Evolutionary conservation across 2,797 vertebrate genomes (phyloP), one percentile per base, ranked within the genome.

Genomic region (Kryptopterus vitreolus): DNA sequence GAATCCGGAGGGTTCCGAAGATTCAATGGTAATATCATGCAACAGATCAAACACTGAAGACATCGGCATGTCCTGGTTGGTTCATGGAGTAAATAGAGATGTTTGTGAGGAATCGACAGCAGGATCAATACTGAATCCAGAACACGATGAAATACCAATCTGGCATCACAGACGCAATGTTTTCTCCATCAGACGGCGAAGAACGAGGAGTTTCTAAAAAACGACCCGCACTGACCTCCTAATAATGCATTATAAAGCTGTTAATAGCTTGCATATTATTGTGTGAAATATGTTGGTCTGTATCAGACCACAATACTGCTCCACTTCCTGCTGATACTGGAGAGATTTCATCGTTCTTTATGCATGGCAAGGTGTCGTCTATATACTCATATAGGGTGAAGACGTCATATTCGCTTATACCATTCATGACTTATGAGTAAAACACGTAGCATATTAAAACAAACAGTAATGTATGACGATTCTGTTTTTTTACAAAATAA

Each of bases 131-230:
- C 52, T 9, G 31, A 52, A 70, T 35, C 20, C 26, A 52, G 48
- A 29, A 53, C 10, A 71, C 66, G 18, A 8, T 26, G 66, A 69
- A 16, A 29, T 29, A 16, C 68, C 46, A 52, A 11, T 12, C 46
- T 52, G 48, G 48, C 22, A 33, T 22, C 46, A 43, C 11, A 35
- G 63, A 15, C 63, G 31, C 16, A 10, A 71, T 3, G 15, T 3
- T 71, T 10, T 12, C 53, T 71, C 29, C 2, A 55, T 72, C 6
- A 55, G 48, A 35, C 31, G 31, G n/a, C 31, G 29, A 2, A 55
- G 50, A 72, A 24, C 70, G 0, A 55, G 4, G 29, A 72, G 70
- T 35, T 55, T 72, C 70, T 72, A 72, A n/a, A n/a, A n/a, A n/a
- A n/a, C n/a, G n/a, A 72, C 31, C 10, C 50, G n/a, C 11, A n/a